Base-by-base conservation (phyloP, 2,113 vertebrate species). In the Orientallactaga bullata region DNA sequence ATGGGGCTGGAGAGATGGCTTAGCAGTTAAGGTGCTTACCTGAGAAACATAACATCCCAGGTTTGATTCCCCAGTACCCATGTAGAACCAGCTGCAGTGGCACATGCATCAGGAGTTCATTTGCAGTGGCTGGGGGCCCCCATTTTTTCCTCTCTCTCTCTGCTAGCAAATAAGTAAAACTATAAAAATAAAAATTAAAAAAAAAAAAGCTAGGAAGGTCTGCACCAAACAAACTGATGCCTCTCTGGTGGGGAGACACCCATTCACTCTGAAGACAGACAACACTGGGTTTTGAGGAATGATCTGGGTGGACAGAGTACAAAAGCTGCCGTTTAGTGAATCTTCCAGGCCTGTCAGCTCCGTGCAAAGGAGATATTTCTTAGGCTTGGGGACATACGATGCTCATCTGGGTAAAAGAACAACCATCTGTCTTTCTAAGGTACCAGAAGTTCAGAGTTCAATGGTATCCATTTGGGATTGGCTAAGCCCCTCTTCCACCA, bases 301-400 rank as follows among this genome's bases (percentile, higher is more conserved):
- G 37, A 7, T 71, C 69, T 35, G 12, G 72, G 35, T n/a, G 86
- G 58, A 74, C 20, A 72, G 76, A 85, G 77, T 32, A 55, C 61
- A 47, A 83, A 37, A 63, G 61, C 58, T 88, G n/a, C 63, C 65
- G 26, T 63, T 85, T 94, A 84, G 60, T 30, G n/a, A 85, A 65
- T 71, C 77, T 77, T 32, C 85, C 42, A 60, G 35, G 47, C 60
- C 7, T 11, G 61, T 60, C 58, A 39, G 37, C 65, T 39, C 51
- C 55, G 39, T 61, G 76, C 73, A 65, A 17, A 86, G 2, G 18
- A 83, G 42, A 51, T 76, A 32, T 51, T 82, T 26, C 21, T 79
- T 30, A 30, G 84, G 51, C 71, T 23, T 5, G 1, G 60, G 82
- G 60, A 51, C 20, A 63, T 72, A 63, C 87, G 72, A 28, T 55